These are phyloP conservation scores for Rhimphoctona megacephalus DNA, from an alignment of 2,888 invertebrate genomes.

Conservation along the genomic window DNA sequence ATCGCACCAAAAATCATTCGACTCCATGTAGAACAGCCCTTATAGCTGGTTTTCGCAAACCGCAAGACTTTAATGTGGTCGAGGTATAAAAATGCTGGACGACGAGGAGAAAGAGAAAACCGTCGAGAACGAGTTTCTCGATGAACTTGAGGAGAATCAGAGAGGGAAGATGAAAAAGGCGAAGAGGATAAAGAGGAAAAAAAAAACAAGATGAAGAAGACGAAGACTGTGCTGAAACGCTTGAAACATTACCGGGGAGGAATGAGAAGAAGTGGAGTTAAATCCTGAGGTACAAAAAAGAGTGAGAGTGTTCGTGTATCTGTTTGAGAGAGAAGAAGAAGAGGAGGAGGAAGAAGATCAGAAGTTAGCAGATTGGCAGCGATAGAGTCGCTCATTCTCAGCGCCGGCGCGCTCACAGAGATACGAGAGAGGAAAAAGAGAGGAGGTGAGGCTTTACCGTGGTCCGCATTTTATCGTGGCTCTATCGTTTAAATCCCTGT, in stretches of 20 bases:
- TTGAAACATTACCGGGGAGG: slow-evolving; percentile 59
- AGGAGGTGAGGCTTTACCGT: slow-evolving; percentile 72
- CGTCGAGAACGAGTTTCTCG: slow-evolving; percentile 59
- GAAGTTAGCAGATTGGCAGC: slow-evolving; percentile 76
- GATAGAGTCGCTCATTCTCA: slow-evolving; percentile 71
- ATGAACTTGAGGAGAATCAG: slow-evolving; percentile 50
- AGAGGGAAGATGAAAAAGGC: slow-evolving; percentile 23
- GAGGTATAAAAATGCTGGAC: slow-evolving; percentile 5
- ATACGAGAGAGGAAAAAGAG: slow-evolving; percentile 20
- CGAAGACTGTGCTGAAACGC: slow-evolving; percentile 59
- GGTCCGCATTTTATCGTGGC: slow-evolving; percentile 76
- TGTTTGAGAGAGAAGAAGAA: slow-evolving; percentile 17
- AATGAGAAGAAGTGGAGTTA: slow-evolving; percentile 49
- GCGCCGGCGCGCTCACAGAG: slow-evolving; percentile 47
- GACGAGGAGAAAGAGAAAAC: slow-evolving; percentile 16
- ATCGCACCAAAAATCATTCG: slow-evolving; percentile 9
- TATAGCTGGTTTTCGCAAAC: slow-evolving; percentile 20
- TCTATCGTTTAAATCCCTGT: slow-evolving; percentile 76
- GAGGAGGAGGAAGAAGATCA: slow-evolving; percentile 55
- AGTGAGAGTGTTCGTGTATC: slow-evolving; percentile 18
- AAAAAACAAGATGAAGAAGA: slow-evolving; percentile 41
- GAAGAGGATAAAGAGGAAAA: slow-evolving; percentile 51
- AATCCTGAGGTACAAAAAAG: slow-evolving; percentile 31
- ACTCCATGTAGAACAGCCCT: slow-evolving; percentile 10
- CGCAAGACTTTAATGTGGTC: slow-evolving; percentile 46